phyloP scores from a whole-genome alignment of 2,888 invertebrate species.

The Apamea anceps region DNA sequence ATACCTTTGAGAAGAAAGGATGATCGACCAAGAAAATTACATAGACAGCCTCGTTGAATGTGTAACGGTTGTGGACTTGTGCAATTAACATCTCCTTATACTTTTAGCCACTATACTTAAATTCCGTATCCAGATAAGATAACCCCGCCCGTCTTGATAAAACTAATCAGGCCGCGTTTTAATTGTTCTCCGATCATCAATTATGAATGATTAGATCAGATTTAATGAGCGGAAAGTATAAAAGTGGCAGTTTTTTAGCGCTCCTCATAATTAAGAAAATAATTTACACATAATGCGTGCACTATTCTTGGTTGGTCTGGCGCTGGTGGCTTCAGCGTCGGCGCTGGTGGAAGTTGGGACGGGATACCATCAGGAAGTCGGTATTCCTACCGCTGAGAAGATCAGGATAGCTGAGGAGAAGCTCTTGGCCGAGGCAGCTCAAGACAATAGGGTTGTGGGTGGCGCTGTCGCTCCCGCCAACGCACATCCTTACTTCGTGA shows the following conservation, averaged over 20 bases:
- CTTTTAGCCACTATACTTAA: not conserved
- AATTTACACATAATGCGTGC: slow-evolving; percentile 67
- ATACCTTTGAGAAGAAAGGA: not conserved
- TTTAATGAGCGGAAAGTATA: slow-evolving; percentile 42
- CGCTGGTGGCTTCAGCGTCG: slow-evolving; percentile 64
- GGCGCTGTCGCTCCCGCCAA: slow-evolving; percentile 72
- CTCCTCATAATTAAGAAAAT: not conserved
- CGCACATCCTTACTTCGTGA: slow-evolving; percentile 76
- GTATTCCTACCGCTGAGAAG: slow-evolving; percentile 79
- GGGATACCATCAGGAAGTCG: slow-evolving; percentile 76
- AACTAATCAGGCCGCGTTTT: slow-evolving; percentile 20
- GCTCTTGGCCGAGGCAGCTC: not conserved
- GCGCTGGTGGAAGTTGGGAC: slow-evolving; percentile 63
- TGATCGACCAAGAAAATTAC: not conserved
- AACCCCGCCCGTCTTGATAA: slow-evolving; percentile 22
- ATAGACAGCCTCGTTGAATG: not conserved
- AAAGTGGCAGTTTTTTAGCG: slow-evolving; percentile 8
- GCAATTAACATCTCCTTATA: not conserved
- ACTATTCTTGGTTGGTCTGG: slow-evolving; percentile 61
- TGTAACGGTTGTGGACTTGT: not conserved
- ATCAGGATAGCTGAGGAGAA: slow-evolving; percentile 76
- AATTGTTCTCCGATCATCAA: slow-evolving; percentile 31
- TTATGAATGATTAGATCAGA: slow-evolving; percentile 49
- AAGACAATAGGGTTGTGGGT: slow-evolving; percentile 74
- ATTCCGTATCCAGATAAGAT: slow-evolving; percentile 12